Evolutionary conservation across 1,140 invertebrate species (phyloP), one percentile per base, ranked within the genome.

Genomic region (Araneus ventricosus): DNA sequence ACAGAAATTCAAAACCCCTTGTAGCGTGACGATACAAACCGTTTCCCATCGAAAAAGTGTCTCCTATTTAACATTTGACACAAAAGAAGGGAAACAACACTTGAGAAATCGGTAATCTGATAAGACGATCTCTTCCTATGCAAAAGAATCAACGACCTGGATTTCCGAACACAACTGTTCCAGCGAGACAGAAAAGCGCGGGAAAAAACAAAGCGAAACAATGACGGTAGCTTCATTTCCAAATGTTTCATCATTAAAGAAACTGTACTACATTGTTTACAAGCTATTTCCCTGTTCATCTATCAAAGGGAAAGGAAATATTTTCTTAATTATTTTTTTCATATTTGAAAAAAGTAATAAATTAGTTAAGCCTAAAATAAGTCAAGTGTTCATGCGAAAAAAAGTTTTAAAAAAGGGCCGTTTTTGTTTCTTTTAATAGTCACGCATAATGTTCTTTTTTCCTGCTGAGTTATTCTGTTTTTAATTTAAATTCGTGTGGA

Each of bases 51-150:
- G 79, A 84, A 91, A 91, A 82, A 59, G 27, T 57, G 41, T 34
- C 39, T 30, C 39, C 39, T 70, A 5, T 59, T 91, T 91, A 91
- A 91, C 89, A 84, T 91, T 91, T 91, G 89, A 91, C 89, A 91
- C 79, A 91, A 91, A 90, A 67, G 59, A 84, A 84, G 79, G 52
- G 67, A 84, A 84, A 61, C 41, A 22, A 75, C 70, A 75, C 70
- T 75, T 75, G 70, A 37, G 67, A 75, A 75, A 75, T 75, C 70
- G 34, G 70, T 75, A 75, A 89, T 75, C n/a, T 37, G 30, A 70
- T 27, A 63, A 59, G 57, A 5, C 84, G 24, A 24, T 22, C 30
- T 41, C 41, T 88, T 41, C 22, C 34, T 20, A 79, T 37, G 27
- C n/a, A 41, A 45, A 88, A 59, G 52, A 80, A 70, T 70, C 45